phyloP scores from a whole-genome alignment of 2,113 vertebrate species.

The Siniperca chuatsi region DNA sequence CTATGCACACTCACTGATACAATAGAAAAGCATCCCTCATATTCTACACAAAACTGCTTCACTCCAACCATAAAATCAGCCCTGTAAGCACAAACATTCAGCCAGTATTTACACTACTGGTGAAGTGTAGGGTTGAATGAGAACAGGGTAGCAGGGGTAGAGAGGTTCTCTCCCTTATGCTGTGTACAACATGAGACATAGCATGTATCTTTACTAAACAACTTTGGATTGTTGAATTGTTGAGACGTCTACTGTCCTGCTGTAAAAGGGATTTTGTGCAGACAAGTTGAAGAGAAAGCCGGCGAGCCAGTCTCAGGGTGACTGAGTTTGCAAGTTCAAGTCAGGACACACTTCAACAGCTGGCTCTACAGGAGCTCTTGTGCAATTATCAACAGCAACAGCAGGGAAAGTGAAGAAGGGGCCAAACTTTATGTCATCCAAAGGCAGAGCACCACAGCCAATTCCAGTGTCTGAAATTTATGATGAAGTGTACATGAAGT shows the following conservation, averaged over 20 bases:
- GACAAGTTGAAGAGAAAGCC: constrained; percentile 61
- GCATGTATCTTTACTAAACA: constrained; percentile 30
- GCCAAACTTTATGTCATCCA: constrained; percentile 70
- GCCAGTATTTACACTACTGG: constrained; percentile 24
- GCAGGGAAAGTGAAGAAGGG: constrained; percentile 61
- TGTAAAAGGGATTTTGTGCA: constrained; percentile 43
- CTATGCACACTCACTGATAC: constrained; percentile 30
- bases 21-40: constrained; percentile 38
- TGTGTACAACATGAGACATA: constrained; percentile 2
- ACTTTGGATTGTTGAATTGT: constrained; percentile 3
- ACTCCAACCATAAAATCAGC: constrained; percentile 41
- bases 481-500: constrained; percentile 44
- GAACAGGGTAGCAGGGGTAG: constrained; percentile 6
- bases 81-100: constrained; percentile 43
- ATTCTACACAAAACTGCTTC: constrained; percentile 26
- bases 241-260: constrained; percentile 1
- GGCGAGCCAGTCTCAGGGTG: constrained; percentile 62
- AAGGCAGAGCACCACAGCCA: constrained; percentile 31
- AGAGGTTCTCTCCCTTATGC: background rate
- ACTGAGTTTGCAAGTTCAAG: constrained; percentile 80
- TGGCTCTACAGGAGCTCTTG: constrained; percentile 80
- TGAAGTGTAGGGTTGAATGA: constrained; percentile 35
- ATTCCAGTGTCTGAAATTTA: constrained; percentile 58
- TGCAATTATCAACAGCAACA: constrained; percentile 78
- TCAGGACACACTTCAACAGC: constrained; percentile 81